These are phyloP conservation scores for Teleiodes luculella DNA, from an alignment of 2,888 invertebrate species.

Conservation along the genomic window DNA sequence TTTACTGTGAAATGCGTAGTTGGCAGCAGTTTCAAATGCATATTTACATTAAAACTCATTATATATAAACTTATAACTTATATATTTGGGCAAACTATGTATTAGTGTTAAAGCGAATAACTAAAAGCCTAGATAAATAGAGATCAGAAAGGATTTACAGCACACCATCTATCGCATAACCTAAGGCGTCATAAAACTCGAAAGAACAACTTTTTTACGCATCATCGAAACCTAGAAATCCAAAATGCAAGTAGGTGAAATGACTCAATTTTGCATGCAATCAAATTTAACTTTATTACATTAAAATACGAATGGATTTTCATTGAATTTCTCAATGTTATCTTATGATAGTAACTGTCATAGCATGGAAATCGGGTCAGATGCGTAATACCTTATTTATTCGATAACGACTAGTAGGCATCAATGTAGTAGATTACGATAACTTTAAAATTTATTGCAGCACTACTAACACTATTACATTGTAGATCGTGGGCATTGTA, in stretches of 20 bases:
- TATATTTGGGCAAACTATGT: too few relatives aligned
- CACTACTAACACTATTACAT: conserved; percentile 1
- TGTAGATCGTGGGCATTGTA: not conserved
- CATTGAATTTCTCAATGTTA: conserved; percentile 32
- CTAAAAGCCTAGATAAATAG: too few relatives aligned
- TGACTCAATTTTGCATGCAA: not conserved
- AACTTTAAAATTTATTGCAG: conserved; percentile 8
- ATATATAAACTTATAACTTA: too few relatives aligned
- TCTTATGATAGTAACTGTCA: conserved; percentile 38
- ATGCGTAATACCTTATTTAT: conserved; percentile 37
- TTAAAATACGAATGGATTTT: not conserved
- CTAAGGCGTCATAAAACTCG: too few relatives aligned
- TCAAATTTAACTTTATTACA: not conserved
- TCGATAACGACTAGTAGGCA: conserved; percentile 44
- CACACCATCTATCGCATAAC: too few relatives aligned
- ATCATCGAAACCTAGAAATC: not conserved
- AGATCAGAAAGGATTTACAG: too few relatives aligned
- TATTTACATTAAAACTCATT: too few relatives aligned
- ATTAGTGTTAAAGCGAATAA: too few relatives aligned
- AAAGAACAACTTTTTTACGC: not conserved
- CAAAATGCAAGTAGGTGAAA: conserved; percentile 3
- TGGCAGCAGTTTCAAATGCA: too few relatives aligned
- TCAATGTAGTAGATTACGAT: conserved; percentile 18
- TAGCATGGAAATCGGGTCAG: conserved; percentile 56
- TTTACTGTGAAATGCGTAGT: too few relatives aligned